Percentiles rank a stretch among this genome's conserved stretches.
Evolutionary conservation across 2,113 vertebrate genomes (phyloP).

Genomic region (Brienomyrus longianalis): DNA sequence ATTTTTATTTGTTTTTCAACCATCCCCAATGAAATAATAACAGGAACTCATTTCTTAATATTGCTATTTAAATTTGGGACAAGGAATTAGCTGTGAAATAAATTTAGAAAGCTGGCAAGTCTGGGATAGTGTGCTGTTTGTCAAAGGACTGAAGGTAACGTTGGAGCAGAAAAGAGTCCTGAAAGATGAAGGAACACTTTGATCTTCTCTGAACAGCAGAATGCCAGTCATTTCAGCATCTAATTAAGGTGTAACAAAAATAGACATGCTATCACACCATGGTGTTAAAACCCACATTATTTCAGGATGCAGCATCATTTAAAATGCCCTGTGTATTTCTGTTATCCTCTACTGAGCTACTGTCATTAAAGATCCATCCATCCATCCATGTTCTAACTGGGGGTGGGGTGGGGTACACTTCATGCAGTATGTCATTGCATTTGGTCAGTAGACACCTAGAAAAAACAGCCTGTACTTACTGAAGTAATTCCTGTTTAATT

Average conservation of each 20-base stretch:
- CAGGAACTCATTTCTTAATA: neutral
- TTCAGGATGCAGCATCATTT: neutral
- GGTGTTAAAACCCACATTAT: neutral
- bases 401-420: neutral
- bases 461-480: neutral
- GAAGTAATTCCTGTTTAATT: neutral
- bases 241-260: neutral
- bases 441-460: neutral
- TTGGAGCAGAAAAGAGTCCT: neutral
- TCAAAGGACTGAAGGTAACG: neutral
- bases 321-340: neutral
- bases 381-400: neutral
- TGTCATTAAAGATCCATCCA: neutral
- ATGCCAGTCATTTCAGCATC: neutral
- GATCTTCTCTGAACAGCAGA: neutral
- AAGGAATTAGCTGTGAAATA: neutral
- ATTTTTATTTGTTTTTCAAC: neutral
- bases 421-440: neutral
- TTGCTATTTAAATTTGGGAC: neutral
- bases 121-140: neutral
- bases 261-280: conserved; percentile 8
- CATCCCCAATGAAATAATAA: neutral
- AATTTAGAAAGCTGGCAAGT: neutral
- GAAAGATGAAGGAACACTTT: neutral
- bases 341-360: neutral